Evolutionary conservation across 92 coral and sea anemone genomes (phyloP), one percentile per base, ranked within the genome.

Genomic region (Pocillopora meandrina): DNA sequence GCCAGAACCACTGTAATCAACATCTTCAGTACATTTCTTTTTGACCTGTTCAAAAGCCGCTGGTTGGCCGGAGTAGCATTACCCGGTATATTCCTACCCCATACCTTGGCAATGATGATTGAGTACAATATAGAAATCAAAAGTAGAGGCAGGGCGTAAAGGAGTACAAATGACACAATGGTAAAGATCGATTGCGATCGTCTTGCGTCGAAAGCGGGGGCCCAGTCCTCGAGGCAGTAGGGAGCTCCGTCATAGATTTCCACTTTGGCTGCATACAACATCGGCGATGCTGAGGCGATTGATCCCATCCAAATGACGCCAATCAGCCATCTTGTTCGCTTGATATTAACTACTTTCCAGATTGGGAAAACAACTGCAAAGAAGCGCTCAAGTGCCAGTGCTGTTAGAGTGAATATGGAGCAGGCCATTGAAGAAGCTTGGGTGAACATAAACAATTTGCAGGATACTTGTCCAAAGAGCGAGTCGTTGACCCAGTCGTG

Each of bases 21-120:
- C 95, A 91, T 89, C 69, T 89, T 91, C 3, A 89, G 72, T 23
- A 91, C 95, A 71, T 91, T 86, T 72, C 78, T 91, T 79, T 87
- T 82, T 21, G 90, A 85, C 76, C 74, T 85, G 67, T 83, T 77
- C n/a, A 77, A 47, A 1, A 91, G 82, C 16, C 86, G 82, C 58
- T 62, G 76, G 16, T 81, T 91, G 8, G 88, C 87, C 31, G 74
- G 74, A 72, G 87, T 88, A 18, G 76, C 77, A 76, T 91, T 89
- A 12, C 95, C 95, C 9, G 95, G 95, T 31, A 91, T 91, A 62
- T 89, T 68, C 35, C 95, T 76, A 23, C 76, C 75, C 95, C 95
- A 91, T 13, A 91, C 90, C 26, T 87, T 91, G 55, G 83, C 82
- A 61, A 91, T 90, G 47, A 91, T 87, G 82, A 81, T 72, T 42